Percentiles rank a stretch among this genome's conserved stretches.
These are phyloP conservation scores for Stenichneumon culpator DNA, from an alignment of 2,888 invertebrate species.

Conservation along the genomic window DNA sequence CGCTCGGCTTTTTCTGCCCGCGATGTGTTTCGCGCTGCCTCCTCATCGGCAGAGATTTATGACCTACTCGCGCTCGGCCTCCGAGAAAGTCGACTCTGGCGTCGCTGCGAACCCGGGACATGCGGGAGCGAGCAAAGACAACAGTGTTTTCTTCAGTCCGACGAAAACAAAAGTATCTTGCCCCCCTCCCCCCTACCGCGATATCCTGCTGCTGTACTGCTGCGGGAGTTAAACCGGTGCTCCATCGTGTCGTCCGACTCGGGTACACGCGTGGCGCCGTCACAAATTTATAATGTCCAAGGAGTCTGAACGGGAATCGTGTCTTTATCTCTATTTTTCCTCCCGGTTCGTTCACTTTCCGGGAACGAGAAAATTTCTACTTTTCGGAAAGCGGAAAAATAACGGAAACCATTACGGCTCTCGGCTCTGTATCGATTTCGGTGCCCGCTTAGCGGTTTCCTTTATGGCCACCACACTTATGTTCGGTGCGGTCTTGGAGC, in stretches of 20 bases:
- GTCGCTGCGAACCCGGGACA: constrained; percentile 22
- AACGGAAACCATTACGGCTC: constrained; percentile 6
- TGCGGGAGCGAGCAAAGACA: constrained; percentile 46
- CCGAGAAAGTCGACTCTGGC: constrained; percentile 35
- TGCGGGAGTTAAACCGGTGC: constrained; percentile 1
- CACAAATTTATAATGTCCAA: constrained; percentile 65
- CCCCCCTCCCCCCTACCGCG: not conserved
- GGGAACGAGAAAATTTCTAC: constrained; percentile 17
- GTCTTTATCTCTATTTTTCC: constrained; percentile 29
- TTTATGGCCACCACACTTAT: not conserved
- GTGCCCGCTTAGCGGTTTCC: not conserved
- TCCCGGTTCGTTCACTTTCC: constrained; percentile 20
- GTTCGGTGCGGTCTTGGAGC: not conserved
- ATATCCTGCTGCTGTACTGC: constrained; percentile 33
- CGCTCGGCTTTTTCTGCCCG: constrained; percentile 10
- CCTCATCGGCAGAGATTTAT: constrained; percentile 60
- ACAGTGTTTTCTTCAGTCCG: constrained; percentile 58
- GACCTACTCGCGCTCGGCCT: constrained; percentile 38
- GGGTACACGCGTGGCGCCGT: constrained; percentile 48
- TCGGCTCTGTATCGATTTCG: not conserved
- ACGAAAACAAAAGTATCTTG: constrained; percentile 67
- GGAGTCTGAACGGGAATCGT: constrained; percentile 44
- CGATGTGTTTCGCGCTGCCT: constrained; percentile 11
- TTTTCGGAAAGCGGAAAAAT: constrained; percentile 17
- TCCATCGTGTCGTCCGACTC: constrained; percentile 25